Conservation (phyloP, 2,797 vertebrate genomes). For the Acanthiza pusilla region DNA sequence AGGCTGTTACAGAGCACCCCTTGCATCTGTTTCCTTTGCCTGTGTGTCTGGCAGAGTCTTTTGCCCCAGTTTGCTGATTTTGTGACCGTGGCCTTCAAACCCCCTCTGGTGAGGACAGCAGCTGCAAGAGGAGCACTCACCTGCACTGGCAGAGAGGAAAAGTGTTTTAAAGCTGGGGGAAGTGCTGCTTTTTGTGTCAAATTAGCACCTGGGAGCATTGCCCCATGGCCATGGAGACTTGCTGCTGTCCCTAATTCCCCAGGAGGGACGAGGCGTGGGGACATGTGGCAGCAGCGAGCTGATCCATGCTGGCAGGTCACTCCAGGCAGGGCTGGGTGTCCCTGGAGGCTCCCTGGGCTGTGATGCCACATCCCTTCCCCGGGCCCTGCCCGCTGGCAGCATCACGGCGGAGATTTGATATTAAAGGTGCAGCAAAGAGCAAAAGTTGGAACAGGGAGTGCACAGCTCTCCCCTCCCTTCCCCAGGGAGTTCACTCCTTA, state of each 20-base stretch:
- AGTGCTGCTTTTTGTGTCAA: neutral
- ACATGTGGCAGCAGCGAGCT: neutral
- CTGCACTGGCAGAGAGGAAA: neutral
- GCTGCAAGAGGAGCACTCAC: neutral
- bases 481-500: neutral
- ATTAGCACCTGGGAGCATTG: neutral
- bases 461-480: neutral
- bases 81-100: neutral
- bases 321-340: neutral
- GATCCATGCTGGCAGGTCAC: neutral
- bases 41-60: neutral
- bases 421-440: neutral
- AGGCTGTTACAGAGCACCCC: neutral
- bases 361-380: neutral
- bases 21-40: conserved; percentile 16
- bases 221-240: neutral
- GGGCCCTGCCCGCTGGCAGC: neutral
- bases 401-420: fast-evolving
- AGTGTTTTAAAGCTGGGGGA: neutral
- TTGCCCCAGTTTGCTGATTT: neutral
- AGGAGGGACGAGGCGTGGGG: neutral
- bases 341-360: neutral
- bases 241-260: neutral
- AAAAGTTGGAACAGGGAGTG: neutral
- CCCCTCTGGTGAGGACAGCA: neutral